phyloP scores from a whole-genome alignment of 2,113 vertebrate genomes.

The Merops nubicus region DNA sequence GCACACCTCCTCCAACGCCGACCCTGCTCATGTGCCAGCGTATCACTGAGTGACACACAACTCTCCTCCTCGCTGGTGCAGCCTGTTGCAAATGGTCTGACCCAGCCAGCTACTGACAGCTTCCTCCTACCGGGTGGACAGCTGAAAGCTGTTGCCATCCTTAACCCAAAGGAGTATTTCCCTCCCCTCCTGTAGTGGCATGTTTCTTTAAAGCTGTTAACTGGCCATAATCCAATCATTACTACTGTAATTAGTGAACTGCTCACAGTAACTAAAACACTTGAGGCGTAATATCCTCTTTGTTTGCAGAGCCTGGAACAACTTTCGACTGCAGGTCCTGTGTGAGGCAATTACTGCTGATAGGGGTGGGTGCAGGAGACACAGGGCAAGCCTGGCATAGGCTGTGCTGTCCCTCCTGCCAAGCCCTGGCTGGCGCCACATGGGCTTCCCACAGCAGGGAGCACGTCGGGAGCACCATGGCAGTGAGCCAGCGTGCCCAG shows the following conservation, averaged over 20 bases:
- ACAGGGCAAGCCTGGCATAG: neutral
- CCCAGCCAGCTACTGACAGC: neutral
- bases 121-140: neutral
- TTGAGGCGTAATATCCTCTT: neutral
- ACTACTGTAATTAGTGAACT: constrained; percentile 58
- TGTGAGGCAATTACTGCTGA: neutral
- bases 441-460: neutral
- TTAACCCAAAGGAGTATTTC: neutral
- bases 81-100: neutral
- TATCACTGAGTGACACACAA: neutral
- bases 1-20: neutral
- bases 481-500: neutral
- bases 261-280: constrained; percentile 38
- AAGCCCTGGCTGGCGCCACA: fast-evolving
- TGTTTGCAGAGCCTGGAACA: neutral
- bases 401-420: neutral
- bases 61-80: neutral
- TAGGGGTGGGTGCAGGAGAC: neutral
- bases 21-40: neutral
- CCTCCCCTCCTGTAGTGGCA: neutral
- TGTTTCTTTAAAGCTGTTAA: constrained; percentile 46
- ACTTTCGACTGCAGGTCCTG: neutral
- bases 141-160: neutral
- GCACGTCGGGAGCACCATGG: neutral
- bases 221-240: constrained; percentile 54